Percentiles rank a stretch among this genome's conserved stretches.
These are phyloP conservation scores for Cryptocephalus primarius DNA, from an alignment of 2,888 invertebrate genomes.

Conservation along the genomic window DNA sequence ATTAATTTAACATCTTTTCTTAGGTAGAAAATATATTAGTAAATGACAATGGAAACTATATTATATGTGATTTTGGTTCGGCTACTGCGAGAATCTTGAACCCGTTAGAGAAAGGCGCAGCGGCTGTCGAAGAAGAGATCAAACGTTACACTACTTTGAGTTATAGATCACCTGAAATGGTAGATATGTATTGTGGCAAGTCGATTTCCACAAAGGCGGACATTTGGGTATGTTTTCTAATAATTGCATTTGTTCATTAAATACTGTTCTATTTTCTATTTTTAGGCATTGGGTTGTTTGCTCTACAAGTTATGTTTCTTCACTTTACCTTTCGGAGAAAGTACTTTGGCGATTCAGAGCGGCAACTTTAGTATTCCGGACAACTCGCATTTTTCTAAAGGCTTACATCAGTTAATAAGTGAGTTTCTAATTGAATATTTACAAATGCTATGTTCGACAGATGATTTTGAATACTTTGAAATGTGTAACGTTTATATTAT, in stretches of 20 bases:
- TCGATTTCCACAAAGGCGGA: conserved; percentile 78
- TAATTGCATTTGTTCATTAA: background rate
- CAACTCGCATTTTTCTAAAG: conserved; percentile 59
- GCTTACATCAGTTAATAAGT: conserved; percentile 65
- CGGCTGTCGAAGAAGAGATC: conserved; percentile 71
- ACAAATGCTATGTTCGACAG: too few species aligned
- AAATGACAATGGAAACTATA: conserved; percentile 67
- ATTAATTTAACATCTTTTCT: conserved; percentile 12
- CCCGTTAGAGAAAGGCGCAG: conserved; percentile 54
- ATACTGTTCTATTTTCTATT: conserved; percentile 10
- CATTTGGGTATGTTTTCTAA: conserved; percentile 55
- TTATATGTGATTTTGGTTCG: conserved; percentile 89
- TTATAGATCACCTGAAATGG: conserved; percentile 88
- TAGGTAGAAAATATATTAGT: conserved; percentile 82
- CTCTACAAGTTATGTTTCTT: conserved; percentile 85
- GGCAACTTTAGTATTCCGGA: conserved; percentile 80
- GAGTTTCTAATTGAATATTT: conserved; percentile 31
- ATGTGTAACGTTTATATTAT: too few species aligned
- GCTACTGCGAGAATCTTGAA: conserved; percentile 74
- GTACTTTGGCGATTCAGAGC: conserved; percentile 84
- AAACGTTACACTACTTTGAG: conserved; percentile 82
- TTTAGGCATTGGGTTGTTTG: conserved; percentile 75
- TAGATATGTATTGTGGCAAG: conserved; percentile 77
- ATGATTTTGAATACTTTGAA: too few species aligned
- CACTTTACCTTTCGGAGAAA: conserved; percentile 82